These are phyloP conservation scores for Meles meles DNA, from an alignment of 2,113 vertebrate species.

Conservation along the genomic window DNA sequence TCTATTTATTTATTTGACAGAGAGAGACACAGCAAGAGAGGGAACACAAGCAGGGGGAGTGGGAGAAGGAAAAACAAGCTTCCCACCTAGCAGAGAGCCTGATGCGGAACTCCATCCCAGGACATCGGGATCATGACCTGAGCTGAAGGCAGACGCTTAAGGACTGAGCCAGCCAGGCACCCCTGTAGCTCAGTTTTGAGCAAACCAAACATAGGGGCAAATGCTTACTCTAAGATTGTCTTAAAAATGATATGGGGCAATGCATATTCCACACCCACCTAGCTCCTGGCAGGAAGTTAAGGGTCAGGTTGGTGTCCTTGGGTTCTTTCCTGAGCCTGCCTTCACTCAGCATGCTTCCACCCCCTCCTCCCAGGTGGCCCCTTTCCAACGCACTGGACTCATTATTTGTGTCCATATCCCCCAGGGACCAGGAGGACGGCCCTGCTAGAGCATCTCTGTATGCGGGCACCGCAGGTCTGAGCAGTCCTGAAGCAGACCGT, in stretches of 20 bases:
- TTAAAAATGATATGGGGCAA: accelerated
- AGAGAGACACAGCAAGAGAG: no score
- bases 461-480: no score
- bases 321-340: not conserved
- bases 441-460: not conserved
- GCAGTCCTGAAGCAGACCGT: no score
- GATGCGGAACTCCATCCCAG: no score
- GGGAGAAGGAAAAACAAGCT: no score
- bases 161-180: no score
- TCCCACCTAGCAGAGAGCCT: no score
- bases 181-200: not conserved
- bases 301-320: no score
- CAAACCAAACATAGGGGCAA: not conserved
- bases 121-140: no score
- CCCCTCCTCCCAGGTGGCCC: not conserved
- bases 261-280: not conserved
- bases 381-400: not conserved
- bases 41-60: no score
- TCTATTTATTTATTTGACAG: no score
- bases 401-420: not conserved
- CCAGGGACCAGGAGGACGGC: not conserved
- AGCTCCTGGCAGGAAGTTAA: not conserved
- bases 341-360: not conserved
- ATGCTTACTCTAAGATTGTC: not conserved
- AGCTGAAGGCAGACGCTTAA: no score